phyloP scores from a whole-genome alignment of 2,888 invertebrate genomes.

The Drosophila melanocephala region DNA sequence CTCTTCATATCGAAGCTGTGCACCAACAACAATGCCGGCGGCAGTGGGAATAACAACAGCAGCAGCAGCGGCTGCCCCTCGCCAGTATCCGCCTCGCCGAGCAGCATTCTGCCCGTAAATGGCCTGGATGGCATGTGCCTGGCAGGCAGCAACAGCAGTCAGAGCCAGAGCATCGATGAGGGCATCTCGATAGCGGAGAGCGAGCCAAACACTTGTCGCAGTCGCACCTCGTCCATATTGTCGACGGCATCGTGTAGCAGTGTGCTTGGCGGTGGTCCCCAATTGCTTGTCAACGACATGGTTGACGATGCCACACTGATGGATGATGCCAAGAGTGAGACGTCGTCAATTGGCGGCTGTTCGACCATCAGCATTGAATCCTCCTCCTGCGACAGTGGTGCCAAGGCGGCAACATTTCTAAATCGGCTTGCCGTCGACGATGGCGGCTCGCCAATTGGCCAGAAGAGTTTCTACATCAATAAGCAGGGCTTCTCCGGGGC shows the following conservation, averaged over 20 bases:
- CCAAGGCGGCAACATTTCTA: conserved; percentile 70
- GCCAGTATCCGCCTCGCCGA: conserved; percentile 83
- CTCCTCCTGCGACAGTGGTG: conserved; percentile 77
- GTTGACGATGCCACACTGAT: conserved; percentile 83
- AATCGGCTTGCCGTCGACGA: conserved; percentile 73
- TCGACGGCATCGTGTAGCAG: conserved; percentile 66
- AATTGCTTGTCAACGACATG: conserved; percentile 74
- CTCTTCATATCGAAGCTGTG: conserved; percentile 84
- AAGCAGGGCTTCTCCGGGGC: conserved; percentile 79
- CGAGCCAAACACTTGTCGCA: conserved; percentile 68
- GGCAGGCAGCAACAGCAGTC: conserved; percentile 81
- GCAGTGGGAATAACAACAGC: conserved; percentile 61
- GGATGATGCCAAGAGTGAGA: conserved; percentile 84
- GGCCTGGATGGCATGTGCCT: conserved; percentile 56
- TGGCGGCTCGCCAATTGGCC: conserved; percentile 57
- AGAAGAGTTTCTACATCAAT: conserved; percentile 79
- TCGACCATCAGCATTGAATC: conserved; percentile 82
- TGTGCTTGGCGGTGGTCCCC: conserved; percentile 51
- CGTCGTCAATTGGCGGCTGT: conserved; percentile 82
- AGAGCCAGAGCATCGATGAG: conserved; percentile 81
- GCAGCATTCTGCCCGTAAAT: conserved; percentile 55
- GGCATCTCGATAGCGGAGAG: conserved; percentile 78
- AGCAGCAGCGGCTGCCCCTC: conserved; percentile 83
- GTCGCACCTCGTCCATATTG: conserved; percentile 65
- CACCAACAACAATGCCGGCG: conserved; percentile 76